Evolutionary conservation across 1,140 invertebrate species (phyloP), one percentile per base, ranked within the genome.

Genomic region (Drosophila bocki): DNA sequence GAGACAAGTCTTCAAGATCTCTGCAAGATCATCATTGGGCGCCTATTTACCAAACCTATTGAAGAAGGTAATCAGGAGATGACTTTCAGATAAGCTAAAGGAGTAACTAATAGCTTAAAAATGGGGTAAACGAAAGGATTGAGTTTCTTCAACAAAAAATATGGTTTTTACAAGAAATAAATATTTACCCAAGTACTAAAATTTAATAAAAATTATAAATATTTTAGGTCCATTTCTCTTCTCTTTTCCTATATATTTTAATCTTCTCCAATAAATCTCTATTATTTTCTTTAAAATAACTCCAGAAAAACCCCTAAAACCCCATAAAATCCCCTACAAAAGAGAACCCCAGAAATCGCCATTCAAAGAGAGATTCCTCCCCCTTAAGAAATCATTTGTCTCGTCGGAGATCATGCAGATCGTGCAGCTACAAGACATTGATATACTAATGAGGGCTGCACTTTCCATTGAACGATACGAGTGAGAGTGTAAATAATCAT

Each of bases 401-500:
- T 57, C 33, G 53, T 22, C 61, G n/a, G 19, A 50, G 45, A 56
- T 65, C 63, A 68, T 29, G 29, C n/a, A 35, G 72, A 84, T 78
- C 82, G 74, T 85, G 82, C 58, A 57, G 58, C 39, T 48, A 69
- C 50, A 83, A 56, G 65, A 82, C 80, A 63, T 83, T 88, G 79
- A 82, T 81, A 82, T 75, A 65, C 75, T 82, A 82, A 83, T 83
- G 80, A 83, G 80, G 51, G 33, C 58, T 47, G 37, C 80, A 82
- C 80, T 82, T 82, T 82, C 80, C 80, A 78, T 82, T 82, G 67
- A 79, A 75, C 62, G 45, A 41, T 56, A 50, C 68, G 53, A 80
- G 72, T 67, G 72, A 81, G 79, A 78, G 76, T 78, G 76, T 78
- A 78, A 78, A 78, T 78, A 78, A 78, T 78, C 76, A 78, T 78